These are phyloP conservation scores for Parnassius mnemosyne DNA, from an alignment of 2,888 invertebrate genomes.

Conservation along the genomic window DNA sequence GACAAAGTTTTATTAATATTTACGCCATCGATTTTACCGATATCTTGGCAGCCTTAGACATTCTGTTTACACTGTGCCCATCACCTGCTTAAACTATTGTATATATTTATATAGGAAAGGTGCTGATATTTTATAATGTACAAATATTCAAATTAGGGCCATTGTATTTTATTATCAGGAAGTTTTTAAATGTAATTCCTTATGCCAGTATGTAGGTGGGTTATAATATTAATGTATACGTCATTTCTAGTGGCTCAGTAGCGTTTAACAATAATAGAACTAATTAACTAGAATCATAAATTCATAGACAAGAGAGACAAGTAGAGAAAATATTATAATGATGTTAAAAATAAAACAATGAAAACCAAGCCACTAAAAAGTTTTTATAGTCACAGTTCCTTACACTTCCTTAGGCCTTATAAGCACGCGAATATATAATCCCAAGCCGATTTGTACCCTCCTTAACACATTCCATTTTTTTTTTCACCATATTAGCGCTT, in stretches of 20 bases:
- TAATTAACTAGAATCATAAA: no score
- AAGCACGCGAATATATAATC: constrained; percentile 18
- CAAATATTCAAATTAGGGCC: constrained; percentile 21
- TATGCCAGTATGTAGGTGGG: constrained; percentile 54
- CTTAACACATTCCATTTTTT: constrained; percentile 15
- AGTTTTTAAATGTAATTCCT: constrained; percentile 26
- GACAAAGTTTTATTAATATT: background rate
- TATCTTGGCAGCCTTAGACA: constrained; percentile 3
- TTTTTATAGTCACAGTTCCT: constrained; percentile 8
- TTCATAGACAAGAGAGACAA: no score
- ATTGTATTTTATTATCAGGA: constrained; percentile 12
- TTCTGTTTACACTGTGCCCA: constrained; percentile 28
- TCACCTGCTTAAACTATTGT: constrained; percentile 27
- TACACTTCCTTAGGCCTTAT: constrained; percentile 21
- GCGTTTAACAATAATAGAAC: no score
- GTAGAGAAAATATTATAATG: no score
- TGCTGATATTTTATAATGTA: constrained; percentile 19
- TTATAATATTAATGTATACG: constrained; percentile 16
- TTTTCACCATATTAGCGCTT: constrained; percentile 12
- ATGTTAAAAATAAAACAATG: background rate
- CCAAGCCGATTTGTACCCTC: constrained; percentile 24
- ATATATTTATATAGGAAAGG: constrained; percentile 24
- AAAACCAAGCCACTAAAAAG: constrained; percentile 18
- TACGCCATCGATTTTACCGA: background rate
- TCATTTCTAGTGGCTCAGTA: constrained; percentile 12